These are phyloP conservation scores for Proctacanthus coquilletti DNA, from an alignment of 1,140 invertebrate species.

Conservation along the genomic window DNA sequence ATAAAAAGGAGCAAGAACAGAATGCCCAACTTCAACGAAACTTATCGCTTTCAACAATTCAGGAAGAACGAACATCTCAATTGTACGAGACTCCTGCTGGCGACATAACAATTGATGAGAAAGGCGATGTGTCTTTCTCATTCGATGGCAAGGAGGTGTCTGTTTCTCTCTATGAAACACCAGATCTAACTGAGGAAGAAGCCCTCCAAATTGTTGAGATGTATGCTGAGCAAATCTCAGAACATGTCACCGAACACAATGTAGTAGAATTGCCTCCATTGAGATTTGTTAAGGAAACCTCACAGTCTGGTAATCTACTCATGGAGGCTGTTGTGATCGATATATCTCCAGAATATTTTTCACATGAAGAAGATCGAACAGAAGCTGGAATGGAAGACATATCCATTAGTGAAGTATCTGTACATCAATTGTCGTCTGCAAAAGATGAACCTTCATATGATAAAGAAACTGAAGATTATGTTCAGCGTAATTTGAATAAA, in stretches of 20 bases:
- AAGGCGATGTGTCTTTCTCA: conserved; percentile 71
- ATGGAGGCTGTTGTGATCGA: conserved; percentile 88
- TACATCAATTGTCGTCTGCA: conserved; percentile 28
- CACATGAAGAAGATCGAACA: conserved; percentile 63
- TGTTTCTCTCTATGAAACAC: conserved; percentile 78
- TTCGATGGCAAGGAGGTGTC: conserved; percentile 85
- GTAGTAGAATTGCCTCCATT: conserved; percentile 76
- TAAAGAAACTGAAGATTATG: conserved; percentile 26
- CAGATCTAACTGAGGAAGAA: conserved; percentile 80
- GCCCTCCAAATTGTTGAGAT: conserved; percentile 82
- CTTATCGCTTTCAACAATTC: conserved; percentile 73
- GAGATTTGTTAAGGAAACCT: conserved; percentile 75
- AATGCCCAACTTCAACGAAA: conserved; percentile 43
- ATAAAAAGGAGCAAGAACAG: conserved; percentile 35
- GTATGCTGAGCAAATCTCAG: conserved; percentile 82
- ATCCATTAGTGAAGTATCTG: conserved; percentile 47
- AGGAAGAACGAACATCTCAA: conserved; percentile 78
- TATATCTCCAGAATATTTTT: conserved; percentile 69
- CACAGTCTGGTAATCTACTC: conserved; percentile 65
- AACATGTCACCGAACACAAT: conserved; percentile 76
- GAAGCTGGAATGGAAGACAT: conserved; percentile 76
- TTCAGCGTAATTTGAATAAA: conserved; percentile 18
- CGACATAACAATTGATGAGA: conserved; percentile 61
- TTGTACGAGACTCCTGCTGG: conserved; percentile 64
- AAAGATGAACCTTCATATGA: conserved; percentile 32